A percentile compares a stretch with the other conserved stretches of the same genome.
Evolutionary conservation across 2,888 invertebrate genomes (phyloP).

Genomic region (Dermolepida albohirtum): DNA sequence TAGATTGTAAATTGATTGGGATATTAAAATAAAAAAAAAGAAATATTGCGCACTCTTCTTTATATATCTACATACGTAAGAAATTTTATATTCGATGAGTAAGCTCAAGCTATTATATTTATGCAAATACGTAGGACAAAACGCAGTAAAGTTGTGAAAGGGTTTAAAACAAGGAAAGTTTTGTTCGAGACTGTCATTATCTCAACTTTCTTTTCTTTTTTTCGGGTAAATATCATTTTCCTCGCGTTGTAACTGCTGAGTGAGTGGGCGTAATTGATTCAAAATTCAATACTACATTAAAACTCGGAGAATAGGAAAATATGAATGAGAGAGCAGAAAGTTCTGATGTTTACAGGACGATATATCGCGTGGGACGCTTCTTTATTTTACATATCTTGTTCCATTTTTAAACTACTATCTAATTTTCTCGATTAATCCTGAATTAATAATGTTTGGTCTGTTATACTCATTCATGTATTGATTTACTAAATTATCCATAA

Average conservation of each 20-base stretch:
- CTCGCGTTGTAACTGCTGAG: slow-evolving; percentile 34
- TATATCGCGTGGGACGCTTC: slow-evolving; percentile 5
- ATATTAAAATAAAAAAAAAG: no score
- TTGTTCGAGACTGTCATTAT: no score
- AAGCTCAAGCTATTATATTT: no score
- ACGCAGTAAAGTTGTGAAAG: no score
- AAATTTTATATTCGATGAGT: no score
- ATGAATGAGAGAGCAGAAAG: slow-evolving; percentile 18
- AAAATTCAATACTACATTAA: neutral
- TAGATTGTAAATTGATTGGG: no score
- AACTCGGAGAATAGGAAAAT: neutral
- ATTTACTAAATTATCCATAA: slow-evolving; percentile 20
- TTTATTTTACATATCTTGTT: slow-evolving; percentile 18
- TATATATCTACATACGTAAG: no score
- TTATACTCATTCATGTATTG: neutral
- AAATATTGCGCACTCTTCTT: slow-evolving; percentile 46
- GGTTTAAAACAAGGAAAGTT: no score
- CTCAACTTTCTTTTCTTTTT: no score
- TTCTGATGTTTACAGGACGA: slow-evolving; percentile 8
- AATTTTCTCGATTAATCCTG: neutral
- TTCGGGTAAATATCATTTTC: slow-evolving; percentile 22
- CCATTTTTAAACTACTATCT: neutral
- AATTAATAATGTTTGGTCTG: slow-evolving; percentile 22
- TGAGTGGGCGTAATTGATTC: slow-evolving; percentile 8
- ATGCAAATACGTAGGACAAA: no score